Evolutionary conservation across 2,888 invertebrate genomes (phyloP), one percentile per base, ranked within the genome.

Genomic region (Lordiphosa andalusiaca): DNA sequence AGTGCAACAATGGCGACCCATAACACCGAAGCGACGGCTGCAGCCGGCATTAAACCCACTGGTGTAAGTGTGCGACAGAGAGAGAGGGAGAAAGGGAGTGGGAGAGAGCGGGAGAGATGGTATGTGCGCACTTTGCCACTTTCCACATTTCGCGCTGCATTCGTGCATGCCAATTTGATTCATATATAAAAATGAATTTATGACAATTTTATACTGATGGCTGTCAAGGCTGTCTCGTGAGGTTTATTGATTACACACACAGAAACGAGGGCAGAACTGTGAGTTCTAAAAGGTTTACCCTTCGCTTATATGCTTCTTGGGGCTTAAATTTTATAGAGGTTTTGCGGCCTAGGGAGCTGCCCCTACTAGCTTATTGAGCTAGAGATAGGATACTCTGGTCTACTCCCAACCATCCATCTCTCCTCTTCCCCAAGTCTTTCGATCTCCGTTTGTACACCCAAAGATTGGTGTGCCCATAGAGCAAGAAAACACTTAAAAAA

Each of bases 181-280:
- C 67, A 40, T 52, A 57, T 61, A 56, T 46, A 68, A 64, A 73
- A 70, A 71, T 71, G 53, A 77, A 84, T 84, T 84, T 85, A 86
- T 87, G 84, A 84, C 86, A 78, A 72, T 86, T 86, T 83, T 75
- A 74, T 81, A 83, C 83, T 80, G 84, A 84, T 71, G 76, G 53
- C 75, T 71, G 78, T 46, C 70, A 69, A 40, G 74, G 60, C 62
- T 64, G 57, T 57, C 63, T 56, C 56, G 47, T 66, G 59, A 51
- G 54, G 44, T 64, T 73, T 66, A 78, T 76, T 64, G 74, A 67
- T 68, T 61, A 47, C 55, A 35, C 55, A 35, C 48, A 9, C 51
- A 42, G 48, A 46, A 25, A 19, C 48, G 59, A 38, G 53, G 53
- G 50, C 23, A 25, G 49, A 12, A 23, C 21, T 12, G n/a, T 35